Evolutionary conservation across 2,888 invertebrate species (phyloP), one percentile per base, ranked within the genome.

Genomic region (Mesorhabditis sp.): DNA sequence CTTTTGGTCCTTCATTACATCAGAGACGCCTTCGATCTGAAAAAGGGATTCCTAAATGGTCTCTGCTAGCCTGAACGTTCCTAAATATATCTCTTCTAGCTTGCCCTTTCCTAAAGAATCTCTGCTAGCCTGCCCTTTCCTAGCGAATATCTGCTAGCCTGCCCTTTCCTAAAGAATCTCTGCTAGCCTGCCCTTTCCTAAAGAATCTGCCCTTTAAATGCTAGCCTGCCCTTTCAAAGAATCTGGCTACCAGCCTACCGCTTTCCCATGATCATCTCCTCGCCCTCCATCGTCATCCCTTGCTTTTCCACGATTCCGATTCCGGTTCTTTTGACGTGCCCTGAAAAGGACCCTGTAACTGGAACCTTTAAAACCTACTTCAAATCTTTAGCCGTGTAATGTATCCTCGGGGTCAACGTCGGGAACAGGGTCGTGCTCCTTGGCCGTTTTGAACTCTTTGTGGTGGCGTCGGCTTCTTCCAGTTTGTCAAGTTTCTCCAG

Each of bases 351-450:
- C 58, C n/a, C 10, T 50, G 7, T 50, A 50, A 50, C 58, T 50
- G 7, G 7, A 50, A 50, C 58, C n/a, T 10, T n/a, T 13, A 13
- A 50, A 50, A 10, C n/a, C n/a, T 2, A 50, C n/a, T 50, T 50
- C 58, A 50, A 50, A n/a, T 50, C 58, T n/a, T 50, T 10, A 13
- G 58, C 58, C 58, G 58, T 50, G 58, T 50, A 50, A n/a, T 50
- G 58, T 13, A 50, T 50, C n/a, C 58, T 50, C n/a, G 58, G 58
- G n/a, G 7, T 50, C 10, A 50, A 13, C 58, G 58, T 50, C 58
- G 58, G 58, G 58, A 50, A 50, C 7, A 50, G 58, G n/a, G 58
- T 50, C 58, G 58, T 50, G 58, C 58, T 50, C n/a, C 58, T 50
- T n/a, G 58, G 7, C 58, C 7, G 7, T n/a, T 50, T 50, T 50